These are phyloP conservation scores for Abramis brama DNA, from an alignment of 2,113 vertebrate genomes.

Conservation along the genomic window DNA sequence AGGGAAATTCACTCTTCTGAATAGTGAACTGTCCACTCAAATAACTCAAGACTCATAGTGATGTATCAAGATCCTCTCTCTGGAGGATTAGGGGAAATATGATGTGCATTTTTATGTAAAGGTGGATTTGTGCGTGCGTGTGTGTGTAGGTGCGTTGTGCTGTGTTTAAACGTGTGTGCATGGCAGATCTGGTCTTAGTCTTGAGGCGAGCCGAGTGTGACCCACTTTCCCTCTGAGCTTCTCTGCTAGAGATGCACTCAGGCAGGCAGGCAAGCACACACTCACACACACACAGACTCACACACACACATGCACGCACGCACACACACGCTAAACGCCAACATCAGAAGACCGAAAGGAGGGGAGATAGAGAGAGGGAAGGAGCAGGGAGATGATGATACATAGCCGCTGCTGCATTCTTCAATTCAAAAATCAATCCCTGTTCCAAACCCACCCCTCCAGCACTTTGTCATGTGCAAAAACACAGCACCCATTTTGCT, in stretches of 20 bases:
- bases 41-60: slow-evolving; percentile 39
- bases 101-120: slow-evolving; percentile 30
- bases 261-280: not conserved
- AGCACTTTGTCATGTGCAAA: slow-evolving; percentile 47
- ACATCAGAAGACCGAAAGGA: slow-evolving; percentile 46
- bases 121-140: slow-evolving; percentile 7
- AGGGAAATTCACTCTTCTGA: slow-evolving; percentile 42
- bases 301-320: slow-evolving; percentile 38
- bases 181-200: slow-evolving; percentile 53
- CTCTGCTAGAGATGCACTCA: slow-evolving; percentile 61
- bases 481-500: slow-evolving; percentile 37
- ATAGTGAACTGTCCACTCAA: slow-evolving; percentile 45
- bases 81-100: slow-evolving; percentile 42
- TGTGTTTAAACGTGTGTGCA: slow-evolving; percentile 35
- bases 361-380: slow-evolving; percentile 39
- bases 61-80: slow-evolving; percentile 30
- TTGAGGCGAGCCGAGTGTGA: slow-evolving; percentile 56
- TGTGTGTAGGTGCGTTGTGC: slow-evolving; percentile 28
- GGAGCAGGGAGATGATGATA: slow-evolving; percentile 51
- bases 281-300: slow-evolving; percentile 51
- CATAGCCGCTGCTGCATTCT: slow-evolving; percentile 50
- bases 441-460: slow-evolving; percentile 46
- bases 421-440: slow-evolving; percentile 60
- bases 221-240: slow-evolving; percentile 65
- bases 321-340: slow-evolving; percentile 47